Percentiles rank a stretch among this genome's conserved stretches.
phyloP scores from a whole-genome alignment of 2,113 vertebrate genomes.

The Laticauda laticaudata region DNA sequence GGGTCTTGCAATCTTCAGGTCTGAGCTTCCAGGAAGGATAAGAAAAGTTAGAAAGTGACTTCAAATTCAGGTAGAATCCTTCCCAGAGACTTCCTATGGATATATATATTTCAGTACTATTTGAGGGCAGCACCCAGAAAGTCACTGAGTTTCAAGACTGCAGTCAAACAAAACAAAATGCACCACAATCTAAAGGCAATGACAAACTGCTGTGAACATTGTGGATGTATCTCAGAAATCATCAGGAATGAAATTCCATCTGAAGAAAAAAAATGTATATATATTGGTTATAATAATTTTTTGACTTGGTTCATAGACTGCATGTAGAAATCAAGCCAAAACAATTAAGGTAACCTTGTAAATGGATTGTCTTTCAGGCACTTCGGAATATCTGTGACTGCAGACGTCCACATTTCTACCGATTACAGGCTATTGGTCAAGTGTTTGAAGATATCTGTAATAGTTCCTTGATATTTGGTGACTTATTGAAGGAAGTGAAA shows the following conservation, averaged over 20 bases:
- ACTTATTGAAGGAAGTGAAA: constrained; percentile 81
- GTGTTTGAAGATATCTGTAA: constrained; percentile 79
- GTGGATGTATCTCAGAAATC: not conserved
- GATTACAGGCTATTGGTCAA: constrained; percentile 68
- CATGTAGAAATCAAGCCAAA: not conserved
- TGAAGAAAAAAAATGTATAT: not conserved
- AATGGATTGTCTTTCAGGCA: constrained; percentile 60
- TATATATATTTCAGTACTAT: not conserved
- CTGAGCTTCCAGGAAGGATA: not conserved
- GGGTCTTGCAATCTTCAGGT: not conserved
- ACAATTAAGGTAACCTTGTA: not conserved
- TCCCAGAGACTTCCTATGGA: not conserved
- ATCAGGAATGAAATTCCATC: not conserved
- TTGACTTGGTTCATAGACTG: not conserved
- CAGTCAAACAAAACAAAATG: not conserved
- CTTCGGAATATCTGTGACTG: constrained; percentile 63
- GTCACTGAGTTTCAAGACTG: not conserved
- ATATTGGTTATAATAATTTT: not conserved
- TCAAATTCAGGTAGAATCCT: not conserved
- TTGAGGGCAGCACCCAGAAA: not conserved
- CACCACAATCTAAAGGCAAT: not conserved
- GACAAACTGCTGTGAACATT: not conserved
- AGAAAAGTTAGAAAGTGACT: not conserved
- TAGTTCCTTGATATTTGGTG: constrained; percentile 73
- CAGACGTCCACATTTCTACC: constrained; percentile 58